A percentile compares a stretch with the other conserved stretches of the same genome.
Conservation (phyloP, 2,888 invertebrate species). For the Lydus trimaculatus region DNA sequence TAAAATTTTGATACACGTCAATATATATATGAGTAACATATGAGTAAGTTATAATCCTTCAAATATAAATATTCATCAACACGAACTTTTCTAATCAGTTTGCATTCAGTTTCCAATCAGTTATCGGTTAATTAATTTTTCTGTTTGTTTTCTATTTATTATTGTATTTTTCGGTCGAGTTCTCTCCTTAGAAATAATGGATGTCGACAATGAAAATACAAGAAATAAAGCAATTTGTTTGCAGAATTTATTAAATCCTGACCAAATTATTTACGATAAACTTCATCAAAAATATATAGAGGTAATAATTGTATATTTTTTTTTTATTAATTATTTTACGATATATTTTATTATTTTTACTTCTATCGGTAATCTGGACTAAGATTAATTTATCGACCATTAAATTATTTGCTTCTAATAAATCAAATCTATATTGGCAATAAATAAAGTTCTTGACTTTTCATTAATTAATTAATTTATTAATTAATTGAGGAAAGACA, state of each 20-base stretch:
- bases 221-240: background rate
- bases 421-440: background rate
- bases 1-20: background rate
- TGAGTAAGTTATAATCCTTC: conserved; percentile 9
- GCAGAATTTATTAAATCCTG: background rate
- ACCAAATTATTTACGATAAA: background rate
- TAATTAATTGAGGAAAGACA: too few species aligned
- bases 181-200: background rate
- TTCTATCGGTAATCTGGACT: too few species aligned
- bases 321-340: background rate
- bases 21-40: conserved; percentile 2
- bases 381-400: background rate
- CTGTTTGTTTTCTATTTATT: background rate
- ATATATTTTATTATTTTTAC: too few species aligned
- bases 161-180: background rate
- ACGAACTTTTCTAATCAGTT: conserved; percentile 14
- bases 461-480: background rate
- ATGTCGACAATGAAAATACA: background rate
- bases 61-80: conserved; percentile 12
- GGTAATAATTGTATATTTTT: background rate
- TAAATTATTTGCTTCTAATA: background rate
- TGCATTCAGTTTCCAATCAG: background rate
- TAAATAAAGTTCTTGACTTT: background rate
- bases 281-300: background rate
- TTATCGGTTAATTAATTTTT: background rate